These are phyloP conservation scores for Acanthaster planci DNA, from an alignment of 35 echinoderm and acorn worm species.

Conservation along the genomic window DNA sequence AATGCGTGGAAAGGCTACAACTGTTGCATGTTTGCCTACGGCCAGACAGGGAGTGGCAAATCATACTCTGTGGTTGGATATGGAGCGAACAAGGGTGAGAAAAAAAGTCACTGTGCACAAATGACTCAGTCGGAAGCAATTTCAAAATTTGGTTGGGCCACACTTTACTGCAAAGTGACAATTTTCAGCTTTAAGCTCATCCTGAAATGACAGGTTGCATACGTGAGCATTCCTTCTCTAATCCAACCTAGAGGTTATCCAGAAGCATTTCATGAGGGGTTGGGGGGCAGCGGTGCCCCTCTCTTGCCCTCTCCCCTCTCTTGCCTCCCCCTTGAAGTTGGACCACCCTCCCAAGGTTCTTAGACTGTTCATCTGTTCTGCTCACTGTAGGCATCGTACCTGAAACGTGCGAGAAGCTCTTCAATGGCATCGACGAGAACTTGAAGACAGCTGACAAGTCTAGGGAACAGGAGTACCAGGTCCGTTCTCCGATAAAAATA, in stretches of 20 bases:
- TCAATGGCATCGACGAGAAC: slow-evolving; percentile 65
- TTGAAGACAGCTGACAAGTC: slow-evolving; percentile 79
- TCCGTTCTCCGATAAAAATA: neutral
- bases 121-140: neutral
- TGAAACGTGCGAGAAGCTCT: slow-evolving; percentile 83
- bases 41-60: slow-evolving; percentile 95
- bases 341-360: too few relatives aligned
- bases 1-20: slow-evolving; percentile 97
- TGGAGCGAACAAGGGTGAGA: slow-evolving; percentile 87
- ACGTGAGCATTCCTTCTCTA: too few relatives aligned
- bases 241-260: too few relatives aligned
- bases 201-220: too few relatives aligned
- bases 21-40: slow-evolving; percentile 98
- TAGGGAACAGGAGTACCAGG: slow-evolving; percentile 91
- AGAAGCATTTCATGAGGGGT: too few relatives aligned
- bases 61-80: slow-evolving; percentile 96
- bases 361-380: neutral
- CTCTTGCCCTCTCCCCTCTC: too few relatives aligned
- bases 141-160: too few relatives aligned
- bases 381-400: slow-evolving; percentile 80
- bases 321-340: too few relatives aligned
- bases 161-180: too few relatives aligned
- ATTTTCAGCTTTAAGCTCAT: too few relatives aligned
- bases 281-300: too few relatives aligned
- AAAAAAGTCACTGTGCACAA: neutral